phyloP scores from a whole-genome alignment of 2,888 invertebrate genomes.

The Lysandra bellargus region DNA sequence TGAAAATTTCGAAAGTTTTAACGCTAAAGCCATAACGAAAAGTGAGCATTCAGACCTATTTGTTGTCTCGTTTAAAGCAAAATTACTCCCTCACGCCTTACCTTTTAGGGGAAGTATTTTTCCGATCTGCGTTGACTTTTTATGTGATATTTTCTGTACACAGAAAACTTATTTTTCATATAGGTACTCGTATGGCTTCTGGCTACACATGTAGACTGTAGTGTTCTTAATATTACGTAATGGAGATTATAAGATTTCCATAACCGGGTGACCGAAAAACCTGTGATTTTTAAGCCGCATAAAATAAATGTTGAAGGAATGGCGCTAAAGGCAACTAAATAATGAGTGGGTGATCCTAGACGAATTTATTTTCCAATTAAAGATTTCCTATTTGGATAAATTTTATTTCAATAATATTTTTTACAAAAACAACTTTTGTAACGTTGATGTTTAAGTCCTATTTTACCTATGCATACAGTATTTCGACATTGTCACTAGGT shows the following conservation, averaged over 20 bases:
- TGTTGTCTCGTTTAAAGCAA: slow-evolving; percentile 34
- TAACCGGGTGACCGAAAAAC: slow-evolving; percentile 23
- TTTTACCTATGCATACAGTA: too few species aligned
- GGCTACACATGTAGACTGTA: neutral
- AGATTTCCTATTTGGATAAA: too few species aligned
- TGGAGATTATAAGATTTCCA: slow-evolving; percentile 13
- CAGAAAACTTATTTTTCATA: neutral
- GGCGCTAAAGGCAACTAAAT: too few species aligned
- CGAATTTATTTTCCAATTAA: too few species aligned
- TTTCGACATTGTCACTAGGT: too few species aligned
- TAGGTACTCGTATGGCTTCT: slow-evolving; percentile 22
- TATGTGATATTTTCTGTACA: neutral
- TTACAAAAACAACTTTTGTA: too few species aligned
- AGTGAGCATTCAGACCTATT: slow-evolving; percentile 33
- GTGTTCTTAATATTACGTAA: slow-evolving; percentile 24
- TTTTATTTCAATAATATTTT: too few species aligned
- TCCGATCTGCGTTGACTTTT: neutral
- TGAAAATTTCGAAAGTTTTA: neutral
- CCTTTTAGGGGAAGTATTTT: slow-evolving; percentile 32
- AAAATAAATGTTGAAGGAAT: too few species aligned
- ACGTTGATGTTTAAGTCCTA: too few species aligned
- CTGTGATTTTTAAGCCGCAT: neutral
- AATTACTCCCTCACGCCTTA: slow-evolving; percentile 33
- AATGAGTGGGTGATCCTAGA: too few species aligned
- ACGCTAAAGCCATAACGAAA: slow-evolving; percentile 33